Base-by-base conservation (phyloP, 2,797 vertebrate species). In the Acanthurus lineatus region DNA sequence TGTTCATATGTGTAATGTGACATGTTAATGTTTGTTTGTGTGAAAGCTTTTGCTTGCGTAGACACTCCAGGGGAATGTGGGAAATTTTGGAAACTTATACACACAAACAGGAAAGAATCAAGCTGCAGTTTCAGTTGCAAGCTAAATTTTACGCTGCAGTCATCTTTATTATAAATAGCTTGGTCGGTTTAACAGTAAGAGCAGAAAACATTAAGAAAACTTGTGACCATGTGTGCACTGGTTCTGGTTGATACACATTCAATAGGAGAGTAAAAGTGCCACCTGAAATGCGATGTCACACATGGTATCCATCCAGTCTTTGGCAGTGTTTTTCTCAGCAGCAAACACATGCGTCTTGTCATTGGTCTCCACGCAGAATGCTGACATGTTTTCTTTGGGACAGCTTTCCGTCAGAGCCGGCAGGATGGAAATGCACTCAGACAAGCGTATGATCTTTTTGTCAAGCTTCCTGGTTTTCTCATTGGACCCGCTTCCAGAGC, bases 281-380 rank as follows among this genome's bases (percentile, higher is more conserved):
- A 99, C 98, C 96, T 96, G 96, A 90, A 99, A 99, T 22, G 98
- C 97, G 2, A 97, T 97, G 84, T 97, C 96, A 67, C 97, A 97
- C 90, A 99, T 95, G 78, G 91, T 97, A 3, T 96, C 95, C 93
- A 99, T 96, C 98, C 98, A 98, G 42, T 97, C 97, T 2, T 90
- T 93, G 5, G 93, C 93, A 11, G 91, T 74, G 25, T 62, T 76
- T 67, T 92, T 96, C 64, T 98, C 97, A 0, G 97, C 95, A 0
- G 98, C 96, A 16, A 99, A 96, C 86, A 99, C 92, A 58, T 96
- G 95, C n/a, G 92, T 96, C 82, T 97, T 96, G 86, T 96, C 97
- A 17, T 96, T 96, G 62, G 97, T 98, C 88, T 98, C 97, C 90
- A 99, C 95, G 25, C 95, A 97, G 91, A 98, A 98, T 3, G 96